These are phyloP conservation scores for Peucedramus taeniatus DNA, from an alignment of 2,113 vertebrate genomes.

Conservation along the genomic window DNA sequence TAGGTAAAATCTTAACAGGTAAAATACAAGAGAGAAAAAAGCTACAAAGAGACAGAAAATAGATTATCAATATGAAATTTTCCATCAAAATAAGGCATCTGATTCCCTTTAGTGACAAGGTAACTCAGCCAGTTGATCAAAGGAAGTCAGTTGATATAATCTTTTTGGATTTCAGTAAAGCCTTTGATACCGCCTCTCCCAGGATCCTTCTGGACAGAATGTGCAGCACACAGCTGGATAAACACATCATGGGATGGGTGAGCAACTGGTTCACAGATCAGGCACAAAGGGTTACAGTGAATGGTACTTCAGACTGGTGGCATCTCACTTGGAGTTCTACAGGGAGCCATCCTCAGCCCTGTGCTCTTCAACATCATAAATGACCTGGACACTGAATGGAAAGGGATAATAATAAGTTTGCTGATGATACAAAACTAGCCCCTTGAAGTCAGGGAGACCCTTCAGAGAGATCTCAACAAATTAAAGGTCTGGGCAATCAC, in stretches of 20 bases:
- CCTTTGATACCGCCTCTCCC: not conserved
- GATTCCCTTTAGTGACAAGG: not conserved
- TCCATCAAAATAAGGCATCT: not conserved
- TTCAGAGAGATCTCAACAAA: not conserved
- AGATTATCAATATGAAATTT: slow-evolving; percentile 30
- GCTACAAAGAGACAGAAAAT: not conserved
- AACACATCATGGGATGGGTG: not conserved
- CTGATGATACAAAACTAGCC: not conserved
- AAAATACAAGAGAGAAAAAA: slow-evolving; percentile 14
- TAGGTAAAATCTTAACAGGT: not conserved
- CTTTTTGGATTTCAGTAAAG: not conserved
- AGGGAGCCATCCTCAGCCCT: too few species aligned
- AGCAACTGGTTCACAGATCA: not conserved
- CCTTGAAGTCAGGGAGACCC: not conserved
- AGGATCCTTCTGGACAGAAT: rapidly evolving
- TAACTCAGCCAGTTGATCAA: not conserved
- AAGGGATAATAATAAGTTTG: not conserved
- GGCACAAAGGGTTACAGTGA: not conserved
- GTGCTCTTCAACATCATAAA: not conserved
- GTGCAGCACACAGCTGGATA: not conserved
- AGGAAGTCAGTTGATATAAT: not conserved
- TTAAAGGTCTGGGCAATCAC: not conserved
- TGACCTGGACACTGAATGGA: not conserved
- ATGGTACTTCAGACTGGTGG: not conserved
- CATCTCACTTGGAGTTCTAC: rapidly evolving